Percentiles rank a stretch among this genome's conserved stretches.
Conservation (phyloP, 1,140 invertebrate genomes). For the Ceratosolen solmsi region DNA sequence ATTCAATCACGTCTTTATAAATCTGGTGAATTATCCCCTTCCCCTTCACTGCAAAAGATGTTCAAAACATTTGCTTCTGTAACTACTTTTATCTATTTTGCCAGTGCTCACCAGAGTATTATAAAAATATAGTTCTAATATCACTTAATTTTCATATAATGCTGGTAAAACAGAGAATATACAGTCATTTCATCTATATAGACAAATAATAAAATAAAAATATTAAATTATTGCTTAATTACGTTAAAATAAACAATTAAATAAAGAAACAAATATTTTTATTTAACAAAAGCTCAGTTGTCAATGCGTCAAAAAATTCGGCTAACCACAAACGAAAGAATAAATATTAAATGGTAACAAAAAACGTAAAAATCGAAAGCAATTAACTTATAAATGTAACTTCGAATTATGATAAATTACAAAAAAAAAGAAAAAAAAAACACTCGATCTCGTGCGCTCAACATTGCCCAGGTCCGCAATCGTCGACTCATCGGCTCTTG, state of each 20-base stretch:
- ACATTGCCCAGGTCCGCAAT: slow-evolving; percentile 37
- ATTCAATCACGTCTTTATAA: too few species aligned
- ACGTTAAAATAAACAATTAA: not conserved
- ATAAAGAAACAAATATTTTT: not conserved
- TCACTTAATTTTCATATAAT: not conserved
- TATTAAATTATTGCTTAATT: not conserved
- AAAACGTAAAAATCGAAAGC: not conserved
- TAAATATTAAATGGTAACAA: slow-evolving; percentile 4
- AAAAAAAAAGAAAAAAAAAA: not conserved
- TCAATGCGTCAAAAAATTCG: not conserved
- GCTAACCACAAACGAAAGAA: not conserved
- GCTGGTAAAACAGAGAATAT: not conserved
- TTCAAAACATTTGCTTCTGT: too few species aligned
- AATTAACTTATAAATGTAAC: not conserved
- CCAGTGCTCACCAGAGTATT: too few species aligned
- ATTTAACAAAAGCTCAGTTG: not conserved
- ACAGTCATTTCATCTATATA: not conserved
- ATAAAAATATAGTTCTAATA: not conserved
- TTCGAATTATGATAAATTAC: not conserved
- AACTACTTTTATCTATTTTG: too few species aligned
- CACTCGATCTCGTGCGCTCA: too few species aligned
- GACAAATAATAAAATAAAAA: not conserved
- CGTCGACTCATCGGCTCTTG: slow-evolving; percentile 46
- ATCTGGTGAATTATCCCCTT: too few species aligned
- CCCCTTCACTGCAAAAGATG: too few species aligned